A percentile compares a stretch with the other conserved stretches of the same genome.
Conservation (phyloP, 1,140 invertebrate genomes). For the Babylonia areolata region DNA sequence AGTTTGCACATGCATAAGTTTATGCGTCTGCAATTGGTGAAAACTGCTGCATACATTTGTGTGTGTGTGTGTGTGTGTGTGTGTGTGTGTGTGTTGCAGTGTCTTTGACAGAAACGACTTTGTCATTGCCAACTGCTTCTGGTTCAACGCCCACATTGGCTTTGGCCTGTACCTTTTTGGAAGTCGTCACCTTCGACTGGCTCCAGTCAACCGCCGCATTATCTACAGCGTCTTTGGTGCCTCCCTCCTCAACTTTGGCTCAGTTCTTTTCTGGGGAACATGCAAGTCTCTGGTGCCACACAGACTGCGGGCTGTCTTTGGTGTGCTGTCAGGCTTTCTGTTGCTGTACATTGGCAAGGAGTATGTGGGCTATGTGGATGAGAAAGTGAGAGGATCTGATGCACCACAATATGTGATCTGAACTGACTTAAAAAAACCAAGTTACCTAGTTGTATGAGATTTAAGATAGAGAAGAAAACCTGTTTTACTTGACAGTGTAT, state of each 20-base stretch:
- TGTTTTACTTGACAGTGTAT: too few species aligned
- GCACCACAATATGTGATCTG: background rate
- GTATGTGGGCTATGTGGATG: constrained; percentile 51
- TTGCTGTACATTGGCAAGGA: constrained; percentile 59
- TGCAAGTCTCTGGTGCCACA: constrained; percentile 72
- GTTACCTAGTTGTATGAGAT: too few species aligned
- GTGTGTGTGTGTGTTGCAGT: constrained; percentile 50
- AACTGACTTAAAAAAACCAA: too few species aligned
- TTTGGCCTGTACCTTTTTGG: constrained; percentile 67
- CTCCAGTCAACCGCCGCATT: constrained; percentile 47
- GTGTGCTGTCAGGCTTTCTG: constrained; percentile 49
- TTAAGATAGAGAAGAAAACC: too few species aligned
- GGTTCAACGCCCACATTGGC: constrained; percentile 70
- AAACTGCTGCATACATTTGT: background rate
- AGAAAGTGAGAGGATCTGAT: background rate
- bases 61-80: too few species aligned
- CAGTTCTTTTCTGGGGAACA: constrained; percentile 64
- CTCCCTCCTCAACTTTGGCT: constrained; percentile 67
- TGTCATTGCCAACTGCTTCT: constrained; percentile 62
- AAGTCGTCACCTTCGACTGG: constrained; percentile 53
- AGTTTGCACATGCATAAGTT: background rate
- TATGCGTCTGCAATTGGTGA: background rate
- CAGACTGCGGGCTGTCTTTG: constrained; percentile 69
- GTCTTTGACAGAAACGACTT: constrained; percentile 53
- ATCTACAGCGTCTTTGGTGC: constrained; percentile 65